A percentile compares a stretch with the other conserved stretches of the same genome.
These are phyloP conservation scores for Chloroceryle aenea DNA, from an alignment of 2,113 vertebrate species.

Conservation along the genomic window DNA sequence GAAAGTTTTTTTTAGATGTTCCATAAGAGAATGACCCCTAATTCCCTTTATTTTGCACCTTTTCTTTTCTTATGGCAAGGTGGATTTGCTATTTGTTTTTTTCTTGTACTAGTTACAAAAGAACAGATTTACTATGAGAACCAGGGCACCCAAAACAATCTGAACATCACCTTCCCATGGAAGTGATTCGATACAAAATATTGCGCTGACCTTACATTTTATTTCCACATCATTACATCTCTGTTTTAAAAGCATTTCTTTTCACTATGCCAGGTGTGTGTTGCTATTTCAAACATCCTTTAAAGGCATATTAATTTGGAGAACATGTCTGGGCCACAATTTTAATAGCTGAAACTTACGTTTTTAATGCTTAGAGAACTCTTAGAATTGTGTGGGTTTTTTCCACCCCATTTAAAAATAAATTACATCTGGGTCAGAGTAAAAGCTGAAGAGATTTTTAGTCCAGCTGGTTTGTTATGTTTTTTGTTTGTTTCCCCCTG, in stretches of 20 bases:
- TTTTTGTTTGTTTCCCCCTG: neutral
- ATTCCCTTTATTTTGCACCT: neutral
- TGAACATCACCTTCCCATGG: neutral
- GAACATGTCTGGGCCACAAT: neutral
- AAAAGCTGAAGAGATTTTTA: constrained; percentile 20
- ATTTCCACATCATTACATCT: neutral
- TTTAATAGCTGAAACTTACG: neutral
- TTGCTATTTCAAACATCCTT: neutral
- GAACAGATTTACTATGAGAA: neutral
- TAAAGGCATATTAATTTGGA: constrained; percentile 7
- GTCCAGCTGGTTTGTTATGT: neutral
- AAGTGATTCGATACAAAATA: neutral
- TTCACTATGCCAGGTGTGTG: neutral
- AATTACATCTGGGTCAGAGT: neutral
- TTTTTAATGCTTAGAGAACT: neutral
- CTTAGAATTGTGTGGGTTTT: accelerated
- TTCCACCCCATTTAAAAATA: neutral
- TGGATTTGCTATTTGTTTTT: neutral
- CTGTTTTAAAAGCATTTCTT: neutral
- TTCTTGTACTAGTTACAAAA: neutral
- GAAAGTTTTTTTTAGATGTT: neutral
- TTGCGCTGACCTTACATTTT: neutral
- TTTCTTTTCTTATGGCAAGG: neutral
- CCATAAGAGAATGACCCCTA: neutral
- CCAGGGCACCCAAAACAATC: neutral